Conservation (phyloP, 2,113 vertebrate genomes). For the Dipodomys merriami region DNA sequence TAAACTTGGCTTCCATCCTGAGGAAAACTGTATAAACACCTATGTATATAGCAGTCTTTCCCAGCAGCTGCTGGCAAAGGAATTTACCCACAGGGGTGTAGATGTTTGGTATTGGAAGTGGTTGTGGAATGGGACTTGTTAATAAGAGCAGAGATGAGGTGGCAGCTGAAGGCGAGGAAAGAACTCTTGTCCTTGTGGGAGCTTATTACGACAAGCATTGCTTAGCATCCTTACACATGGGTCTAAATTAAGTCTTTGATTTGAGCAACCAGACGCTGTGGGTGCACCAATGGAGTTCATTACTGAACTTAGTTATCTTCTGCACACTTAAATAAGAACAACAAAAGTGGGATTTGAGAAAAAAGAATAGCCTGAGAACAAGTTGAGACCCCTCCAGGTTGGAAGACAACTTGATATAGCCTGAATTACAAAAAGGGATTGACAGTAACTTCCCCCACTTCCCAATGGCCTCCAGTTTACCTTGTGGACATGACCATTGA, state of each 20-base stretch:
- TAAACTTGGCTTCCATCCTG: background rate
- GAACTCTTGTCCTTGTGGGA: background rate
- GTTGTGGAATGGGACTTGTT: background rate
- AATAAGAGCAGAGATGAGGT: background rate
- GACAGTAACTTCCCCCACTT: accelerated
- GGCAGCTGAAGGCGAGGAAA: background rate
- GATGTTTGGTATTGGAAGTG: background rate
- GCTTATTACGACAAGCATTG: too few species aligned
- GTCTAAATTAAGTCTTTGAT: background rate
- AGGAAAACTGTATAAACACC: background rate
- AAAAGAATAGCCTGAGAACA: background rate
- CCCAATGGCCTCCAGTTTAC: background rate
- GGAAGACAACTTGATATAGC: background rate
- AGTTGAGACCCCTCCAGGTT: background rate
- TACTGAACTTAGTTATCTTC: background rate
- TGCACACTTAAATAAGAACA: background rate
- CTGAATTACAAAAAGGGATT: too few species aligned
- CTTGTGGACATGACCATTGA: accelerated
- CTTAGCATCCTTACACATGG: accelerated
- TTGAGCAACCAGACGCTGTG: background rate
- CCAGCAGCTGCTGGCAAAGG: background rate
- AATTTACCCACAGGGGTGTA: background rate
- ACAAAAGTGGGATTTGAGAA: background rate
- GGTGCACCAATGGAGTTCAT: background rate
- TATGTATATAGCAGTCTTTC: background rate